phyloP scores from a whole-genome alignment of 2,888 invertebrate species.

The Hirtodrosophila cameraria region DNA sequence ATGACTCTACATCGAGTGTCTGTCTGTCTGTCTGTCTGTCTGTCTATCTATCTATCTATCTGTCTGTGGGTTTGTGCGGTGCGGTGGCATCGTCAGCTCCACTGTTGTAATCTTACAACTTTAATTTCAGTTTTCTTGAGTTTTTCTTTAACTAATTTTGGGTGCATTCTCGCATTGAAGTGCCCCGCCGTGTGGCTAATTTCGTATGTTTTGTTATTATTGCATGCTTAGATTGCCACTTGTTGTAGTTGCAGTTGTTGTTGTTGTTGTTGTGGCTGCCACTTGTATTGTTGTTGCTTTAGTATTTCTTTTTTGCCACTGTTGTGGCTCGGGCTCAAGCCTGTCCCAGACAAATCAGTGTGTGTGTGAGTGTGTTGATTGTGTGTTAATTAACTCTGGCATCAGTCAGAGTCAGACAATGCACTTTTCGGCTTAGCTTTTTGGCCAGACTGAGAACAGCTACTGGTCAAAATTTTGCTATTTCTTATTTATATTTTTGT shows the following conservation, averaged over 20 bases:
- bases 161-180: slow-evolving; percentile 72
- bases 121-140: slow-evolving; percentile 74
- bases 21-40: slow-evolving; percentile 6
- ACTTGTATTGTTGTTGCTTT: slow-evolving; percentile 29
- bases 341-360: slow-evolving; percentile 11
- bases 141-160: slow-evolving; percentile 62
- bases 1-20: slow-evolving; percentile 49
- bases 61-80: not conserved
- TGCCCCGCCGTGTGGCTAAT: slow-evolving; percentile 61
- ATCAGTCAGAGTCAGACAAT: slow-evolving; percentile 50
- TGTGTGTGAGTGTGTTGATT: slow-evolving; percentile 52
- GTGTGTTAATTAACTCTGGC: slow-evolving; percentile 76
- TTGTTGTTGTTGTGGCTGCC: slow-evolving; percentile 12
- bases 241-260: slow-evolving; percentile 35
- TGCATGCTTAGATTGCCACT: slow-evolving; percentile 64
- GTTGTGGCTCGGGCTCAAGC: slow-evolving; percentile 8
- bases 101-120: slow-evolving; percentile 72
- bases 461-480: slow-evolving; percentile 42
- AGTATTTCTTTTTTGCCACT: slow-evolving; percentile 35
- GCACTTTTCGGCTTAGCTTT: slow-evolving; percentile 28
- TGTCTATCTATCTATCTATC: slow-evolving; percentile 2
- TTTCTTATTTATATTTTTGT: slow-evolving; percentile 1
- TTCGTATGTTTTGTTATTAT: slow-evolving; percentile 69
- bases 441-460: slow-evolving; percentile 43
- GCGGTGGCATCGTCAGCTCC: slow-evolving; percentile 36